Base-by-base conservation (phyloP, 2,888 invertebrate genomes). In the Scaptomyza flava region DNA sequence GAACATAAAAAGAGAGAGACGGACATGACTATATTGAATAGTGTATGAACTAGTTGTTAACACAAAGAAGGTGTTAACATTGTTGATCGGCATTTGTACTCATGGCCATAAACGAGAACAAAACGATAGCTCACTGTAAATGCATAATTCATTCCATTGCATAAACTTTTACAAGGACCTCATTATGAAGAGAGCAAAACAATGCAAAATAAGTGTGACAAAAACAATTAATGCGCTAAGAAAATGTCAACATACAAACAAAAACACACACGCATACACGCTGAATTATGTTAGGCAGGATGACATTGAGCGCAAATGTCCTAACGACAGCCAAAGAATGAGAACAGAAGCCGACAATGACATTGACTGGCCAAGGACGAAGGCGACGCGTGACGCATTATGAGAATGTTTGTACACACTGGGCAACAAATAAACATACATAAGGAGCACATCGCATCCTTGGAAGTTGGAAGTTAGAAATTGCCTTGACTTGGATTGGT, bases 141-240 rank as follows among this genome's bases (percentile, higher is more conserved):
- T 65, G 50, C 67, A 54, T 73, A 69, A 73, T 72, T 68, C 51
- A 61, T 27, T 45, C 42, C 48, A 73, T 65, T 66, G 73, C 66
- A 56, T 51, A 36, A 53, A 54, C 61, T 75, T 41, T 79, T 71
- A 83, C 79, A 68, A 80, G 72, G 76, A 71, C 76, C 79, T 82
- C 71, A 80, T 81, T 76, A 81, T 74, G 66, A 54, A 72, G 57
- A 72, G 71, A 57, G 59, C 57, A 17, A 66, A 61, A 81, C 77
- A 86, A 81, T 83, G 78, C 77, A 61, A 80, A 41, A 87, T 87
- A 88, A 87, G 87, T 88, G 87, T 84, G 87, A 88, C 85, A 77
- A 78, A 69, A 81, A 76, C 81, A 73, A 88, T 81, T 88, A 84
- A 75, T 79, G 77, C 68, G 63, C 76, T 65, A 67, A 74, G 80